Conservation (phyloP, 2,113 vertebrate species). For the Lophura nycthemera region DNA sequence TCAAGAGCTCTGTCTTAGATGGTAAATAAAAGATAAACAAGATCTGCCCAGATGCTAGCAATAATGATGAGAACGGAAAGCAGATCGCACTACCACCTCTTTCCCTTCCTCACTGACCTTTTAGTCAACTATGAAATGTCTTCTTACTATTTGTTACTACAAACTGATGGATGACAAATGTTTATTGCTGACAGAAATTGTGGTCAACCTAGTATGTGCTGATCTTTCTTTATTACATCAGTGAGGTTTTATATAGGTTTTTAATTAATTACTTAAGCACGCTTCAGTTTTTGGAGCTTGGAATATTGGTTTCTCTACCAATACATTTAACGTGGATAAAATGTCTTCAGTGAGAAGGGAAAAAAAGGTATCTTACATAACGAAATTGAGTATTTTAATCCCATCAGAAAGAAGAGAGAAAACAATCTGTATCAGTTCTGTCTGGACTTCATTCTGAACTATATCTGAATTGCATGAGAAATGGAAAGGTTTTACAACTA, state of each 20-base stretch:
- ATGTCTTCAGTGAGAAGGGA: neutral
- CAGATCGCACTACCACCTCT: neutral
- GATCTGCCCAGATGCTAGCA: neutral
- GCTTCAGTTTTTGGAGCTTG: neutral
- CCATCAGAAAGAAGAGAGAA: neutral
- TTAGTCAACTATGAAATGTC: neutral
- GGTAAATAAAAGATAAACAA: neutral
- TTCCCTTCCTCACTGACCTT: neutral
- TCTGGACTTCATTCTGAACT: neutral
- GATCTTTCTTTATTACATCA: slow-evolving; percentile 4
- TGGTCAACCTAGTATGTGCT: neutral
- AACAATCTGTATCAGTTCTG: neutral
- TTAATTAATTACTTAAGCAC: slow-evolving; percentile 15
- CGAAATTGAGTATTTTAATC: neutral
- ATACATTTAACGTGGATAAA: neutral
- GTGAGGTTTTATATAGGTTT: neutral
- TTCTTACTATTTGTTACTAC: neutral
- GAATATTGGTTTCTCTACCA: neutral
- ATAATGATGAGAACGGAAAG: neutral
- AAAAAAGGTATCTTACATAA: neutral
- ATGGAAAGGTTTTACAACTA: neutral
- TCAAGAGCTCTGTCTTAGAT: neutral
- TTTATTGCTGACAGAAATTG: slow-evolving; percentile 14
- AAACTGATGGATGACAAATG: slow-evolving; percentile 25
- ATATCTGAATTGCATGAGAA: neutral